Evolutionary conservation across 2,888 invertebrate species (phyloP), one percentile per base, ranked within the genome.

Genomic region (Thymelicus lineola): DNA sequence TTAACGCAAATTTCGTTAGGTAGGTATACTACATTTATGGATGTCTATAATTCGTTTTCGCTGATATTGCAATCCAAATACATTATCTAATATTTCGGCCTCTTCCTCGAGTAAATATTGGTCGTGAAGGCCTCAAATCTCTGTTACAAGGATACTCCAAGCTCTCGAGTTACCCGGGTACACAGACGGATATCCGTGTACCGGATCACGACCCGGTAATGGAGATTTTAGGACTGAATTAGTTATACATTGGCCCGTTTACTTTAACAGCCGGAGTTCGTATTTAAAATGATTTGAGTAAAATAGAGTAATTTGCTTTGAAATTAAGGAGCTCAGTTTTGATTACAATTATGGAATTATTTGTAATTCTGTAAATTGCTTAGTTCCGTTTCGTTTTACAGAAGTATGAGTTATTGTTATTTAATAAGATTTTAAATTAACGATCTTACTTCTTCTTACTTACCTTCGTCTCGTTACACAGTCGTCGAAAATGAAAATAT

Each of bases 31-130:
- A 46, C 20, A 17, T 10, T 46, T 38, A 20, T 10, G 65, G 71
- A 72, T 71, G 73, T 70, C 72, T 74, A 71, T 77, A 75, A 78
- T 76, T 67, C 72, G 75, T 75, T 76, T 77, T 46, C 45, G 61
- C 55, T 78, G 79, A 80, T 83, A 86, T 84, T 79, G 80, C 80
- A 83, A 82, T 77, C 80, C 86, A 86, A 86, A 86, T 82, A 86
- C 84, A 86, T 86, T 85, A 86, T 83, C 86, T 85, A 79, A 82
- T 82, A 84, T 86, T 87, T 83, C 83, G 74, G 72, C 70, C 71
- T 79, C 79, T 42, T n/a, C 79, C 15, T 79, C 77, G 77, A 75
- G 83, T 80, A 86, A 88, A 87, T 82, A 88, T 84, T 83, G 79
- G 80, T 74, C 78, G 76, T 75, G 75, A 82, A 87, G 86, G 81